A percentile compares a stretch with the other conserved stretches of the same genome.
phyloP scores from a whole-genome alignment of 2,888 invertebrate species.

The Chaetogeoica ovagalla region DNA sequence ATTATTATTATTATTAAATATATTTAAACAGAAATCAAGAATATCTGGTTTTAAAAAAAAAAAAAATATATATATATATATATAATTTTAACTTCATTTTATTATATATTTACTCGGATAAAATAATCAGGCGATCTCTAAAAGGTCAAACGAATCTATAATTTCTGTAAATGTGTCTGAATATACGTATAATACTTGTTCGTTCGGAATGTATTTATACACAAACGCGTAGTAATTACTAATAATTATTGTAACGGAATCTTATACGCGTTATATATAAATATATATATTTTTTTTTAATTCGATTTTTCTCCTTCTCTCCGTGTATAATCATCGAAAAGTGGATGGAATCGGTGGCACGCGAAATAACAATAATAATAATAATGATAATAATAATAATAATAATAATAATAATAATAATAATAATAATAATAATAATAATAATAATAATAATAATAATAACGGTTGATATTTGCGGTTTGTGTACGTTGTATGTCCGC shows the following conservation, averaged over 20 bases:
- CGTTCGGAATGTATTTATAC: not conserved
- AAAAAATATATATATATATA: no score
- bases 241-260: not conserved
- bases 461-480: not conserved
- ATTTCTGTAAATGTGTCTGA: not conserved
- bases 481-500: constrained; percentile 54
- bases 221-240: no score
- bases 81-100: not conserved
- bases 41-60: not conserved
- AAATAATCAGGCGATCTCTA: not conserved
- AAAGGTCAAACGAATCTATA: not conserved
- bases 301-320: no score
- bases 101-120: not conserved
- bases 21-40: not conserved
- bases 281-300: no score
- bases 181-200: not conserved
- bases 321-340: not conserved
- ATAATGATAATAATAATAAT: not conserved
- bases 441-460: not conserved
- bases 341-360: not conserved
- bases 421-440: not conserved
- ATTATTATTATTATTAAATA: not conserved
- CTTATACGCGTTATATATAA: no score
- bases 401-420: not conserved
- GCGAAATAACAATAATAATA: not conserved